phyloP scores from a whole-genome alignment of 1,140 invertebrate species.

The Ceratoteleas bidentatus region DNA sequence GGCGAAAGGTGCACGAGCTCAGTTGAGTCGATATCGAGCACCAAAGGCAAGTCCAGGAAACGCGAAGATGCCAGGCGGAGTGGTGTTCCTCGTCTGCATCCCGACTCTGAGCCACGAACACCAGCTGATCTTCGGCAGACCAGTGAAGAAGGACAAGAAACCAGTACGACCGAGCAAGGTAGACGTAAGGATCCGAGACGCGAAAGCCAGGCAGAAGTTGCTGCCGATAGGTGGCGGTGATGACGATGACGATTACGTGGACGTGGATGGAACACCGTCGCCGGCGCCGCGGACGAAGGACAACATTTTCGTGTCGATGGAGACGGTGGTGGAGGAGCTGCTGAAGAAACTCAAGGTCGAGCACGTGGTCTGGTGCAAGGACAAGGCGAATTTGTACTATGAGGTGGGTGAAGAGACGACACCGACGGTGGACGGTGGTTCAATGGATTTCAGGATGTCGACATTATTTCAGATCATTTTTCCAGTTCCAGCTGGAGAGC shows the following conservation, averaged over 20 bases:
- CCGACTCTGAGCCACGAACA: slow-evolving; percentile 83
- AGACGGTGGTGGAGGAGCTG: slow-evolving; percentile 84
- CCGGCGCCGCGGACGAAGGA: slow-evolving; percentile 43
- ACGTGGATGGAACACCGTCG: too few relatives aligned
- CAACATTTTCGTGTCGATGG: slow-evolving; percentile 77
- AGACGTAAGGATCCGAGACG: slow-evolving; percentile 72
- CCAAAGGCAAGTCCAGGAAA: too few relatives aligned
- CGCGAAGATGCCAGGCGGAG: slow-evolving; percentile 80
- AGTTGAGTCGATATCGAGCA: too few relatives aligned
- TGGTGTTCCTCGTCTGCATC: slow-evolving; percentile 84
- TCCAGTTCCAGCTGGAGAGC: slow-evolving; percentile 85
- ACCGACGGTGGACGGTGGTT: neutral
- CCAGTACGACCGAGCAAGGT: slow-evolving; percentile 68
- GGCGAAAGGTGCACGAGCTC: slow-evolving; percentile 13
- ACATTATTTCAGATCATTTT: slow-evolving; percentile 83
- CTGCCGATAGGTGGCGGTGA: slow-evolving; percentile 68
- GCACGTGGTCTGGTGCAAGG: slow-evolving; percentile 86
- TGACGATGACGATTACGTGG: slow-evolving; percentile 32
- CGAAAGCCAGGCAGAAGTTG: slow-evolving; percentile 65
- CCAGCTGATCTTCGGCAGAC: slow-evolving; percentile 80
- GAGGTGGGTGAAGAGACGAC: slow-evolving; percentile 69
- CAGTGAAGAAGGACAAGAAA: slow-evolving; percentile 67
- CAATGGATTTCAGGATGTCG: slow-evolving; percentile 19
- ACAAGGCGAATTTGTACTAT: slow-evolving; percentile 85
- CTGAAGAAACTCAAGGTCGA: slow-evolving; percentile 86